Percentiles rank a stretch among this genome's conserved stretches.
These are phyloP conservation scores for Heliothis peltigera DNA, from an alignment of 2,888 invertebrate species.

Conservation along the genomic window DNA sequence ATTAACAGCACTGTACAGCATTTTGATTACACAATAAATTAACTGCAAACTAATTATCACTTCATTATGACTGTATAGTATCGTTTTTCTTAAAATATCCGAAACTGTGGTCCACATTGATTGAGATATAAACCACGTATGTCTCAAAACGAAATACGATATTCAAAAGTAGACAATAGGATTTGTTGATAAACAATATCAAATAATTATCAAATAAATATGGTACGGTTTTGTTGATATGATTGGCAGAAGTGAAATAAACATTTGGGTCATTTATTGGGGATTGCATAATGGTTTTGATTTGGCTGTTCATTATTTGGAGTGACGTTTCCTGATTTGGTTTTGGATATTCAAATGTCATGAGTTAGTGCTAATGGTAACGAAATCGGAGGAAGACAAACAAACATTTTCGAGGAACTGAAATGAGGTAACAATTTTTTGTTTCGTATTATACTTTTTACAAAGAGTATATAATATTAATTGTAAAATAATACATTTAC, in stretches of 20 bases:
- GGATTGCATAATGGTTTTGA: background rate
- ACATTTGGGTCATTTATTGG: constrained; percentile 1
- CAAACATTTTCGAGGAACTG: background rate
- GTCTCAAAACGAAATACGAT: background rate
- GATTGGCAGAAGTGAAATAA: background rate
- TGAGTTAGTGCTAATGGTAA: background rate
- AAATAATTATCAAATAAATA: constrained; percentile 4
- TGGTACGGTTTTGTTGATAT: constrained; percentile 8
- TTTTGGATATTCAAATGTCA: background rate
- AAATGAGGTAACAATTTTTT: background rate
- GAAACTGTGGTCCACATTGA: constrained; percentile 35
- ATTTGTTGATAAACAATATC: constrained; percentile 20
- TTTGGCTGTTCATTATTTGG: background rate
- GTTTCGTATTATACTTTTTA: background rate
- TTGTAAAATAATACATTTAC: background rate
- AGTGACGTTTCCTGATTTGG: background rate
- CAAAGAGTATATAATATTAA: no score
- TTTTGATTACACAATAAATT: constrained; percentile 27
- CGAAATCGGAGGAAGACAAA: background rate
- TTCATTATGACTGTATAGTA: constrained; percentile 38
- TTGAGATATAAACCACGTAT: constrained; percentile 22
- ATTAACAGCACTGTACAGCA: constrained; percentile 29
- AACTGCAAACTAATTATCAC: constrained; percentile 23
- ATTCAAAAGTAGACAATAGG: constrained; percentile 16
- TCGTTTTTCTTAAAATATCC: constrained; percentile 11